phyloP scores from a whole-genome alignment of 1,140 invertebrate species.

The Pygmarrhopalites habei region DNA sequence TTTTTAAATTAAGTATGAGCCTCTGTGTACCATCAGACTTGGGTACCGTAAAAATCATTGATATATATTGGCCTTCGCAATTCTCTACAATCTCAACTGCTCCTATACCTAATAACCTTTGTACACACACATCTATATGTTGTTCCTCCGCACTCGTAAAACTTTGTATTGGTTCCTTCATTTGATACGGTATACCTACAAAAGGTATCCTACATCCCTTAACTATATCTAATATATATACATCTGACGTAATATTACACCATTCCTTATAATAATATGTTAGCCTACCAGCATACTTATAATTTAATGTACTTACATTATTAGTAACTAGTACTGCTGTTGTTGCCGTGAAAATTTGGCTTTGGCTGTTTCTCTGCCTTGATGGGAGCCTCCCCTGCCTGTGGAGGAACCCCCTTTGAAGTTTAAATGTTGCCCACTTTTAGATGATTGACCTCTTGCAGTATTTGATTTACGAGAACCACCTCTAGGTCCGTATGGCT shows the following conservation, averaged over 20 bases:
- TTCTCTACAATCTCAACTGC: background rate
- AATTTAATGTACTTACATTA: no score
- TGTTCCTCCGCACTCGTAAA: background rate
- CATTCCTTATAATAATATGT: background rate
- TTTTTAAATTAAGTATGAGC: conserved; percentile 15
- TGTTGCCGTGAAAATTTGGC: no score
- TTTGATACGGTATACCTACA: background rate
- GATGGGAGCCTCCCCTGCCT: no score
- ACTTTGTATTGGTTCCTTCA: background rate
- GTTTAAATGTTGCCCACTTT: no score
- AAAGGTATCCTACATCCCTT: conserved; percentile 3
- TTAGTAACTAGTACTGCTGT: no score
- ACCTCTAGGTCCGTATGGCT: no score
- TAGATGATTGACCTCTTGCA: no score
- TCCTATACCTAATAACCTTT: background rate
- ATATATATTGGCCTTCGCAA: background rate
- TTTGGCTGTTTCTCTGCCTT: no score
- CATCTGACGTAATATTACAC: background rate
- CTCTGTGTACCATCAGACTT: conserved; percentile 7
- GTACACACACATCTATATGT: background rate
- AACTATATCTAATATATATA: background rate
- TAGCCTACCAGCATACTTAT: background rate
- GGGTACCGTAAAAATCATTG: conserved; percentile 4
- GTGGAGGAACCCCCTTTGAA: no score
- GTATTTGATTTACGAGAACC: no score